Evolutionary conservation across 2,888 invertebrate genomes (phyloP).

Genomic region (Nipponacmea schrenckii): DNA sequence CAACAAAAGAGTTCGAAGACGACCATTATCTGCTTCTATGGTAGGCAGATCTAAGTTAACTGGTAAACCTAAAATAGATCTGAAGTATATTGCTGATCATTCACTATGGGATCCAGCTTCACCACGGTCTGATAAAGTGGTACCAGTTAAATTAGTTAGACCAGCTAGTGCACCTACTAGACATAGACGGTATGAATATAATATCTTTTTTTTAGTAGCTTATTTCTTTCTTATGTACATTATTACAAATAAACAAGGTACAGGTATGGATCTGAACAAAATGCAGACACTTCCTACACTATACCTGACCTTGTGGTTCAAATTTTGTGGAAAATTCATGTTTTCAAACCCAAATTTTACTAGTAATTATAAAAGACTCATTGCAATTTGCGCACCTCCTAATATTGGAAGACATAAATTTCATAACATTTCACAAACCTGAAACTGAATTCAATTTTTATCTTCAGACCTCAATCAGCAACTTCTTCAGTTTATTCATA

Average conservation of each 20-base stretch:
- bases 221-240: too few species aligned
- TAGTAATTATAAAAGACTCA: too few species aligned
- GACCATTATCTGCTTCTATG: slow-evolving; percentile 53
- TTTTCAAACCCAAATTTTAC: too few species aligned
- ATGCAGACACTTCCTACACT: too few species aligned
- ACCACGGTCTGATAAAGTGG: slow-evolving; percentile 42
- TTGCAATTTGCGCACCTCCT: too few species aligned
- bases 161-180: slow-evolving; percentile 62
- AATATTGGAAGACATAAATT: too few species aligned
- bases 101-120: slow-evolving; percentile 62
- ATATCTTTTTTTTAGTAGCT: too few species aligned
- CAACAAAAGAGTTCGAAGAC: slow-evolving; percentile 31
- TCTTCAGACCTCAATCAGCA: slow-evolving; percentile 25
- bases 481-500: slow-evolving; percentile 16
- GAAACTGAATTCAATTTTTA: neutral
- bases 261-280: too few species aligned
- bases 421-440: too few species aligned
- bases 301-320: too few species aligned
- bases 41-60: slow-evolving; percentile 24
- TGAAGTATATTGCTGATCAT: slow-evolving; percentile 63
- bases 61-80: slow-evolving; percentile 62
- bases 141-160: slow-evolving; percentile 22
- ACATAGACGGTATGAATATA: slow-evolving; percentile 38
- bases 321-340: too few species aligned
- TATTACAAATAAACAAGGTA: too few species aligned